Conservation (phyloP, 2,113 vertebrate species). For the Perca schrenkii region DNA sequence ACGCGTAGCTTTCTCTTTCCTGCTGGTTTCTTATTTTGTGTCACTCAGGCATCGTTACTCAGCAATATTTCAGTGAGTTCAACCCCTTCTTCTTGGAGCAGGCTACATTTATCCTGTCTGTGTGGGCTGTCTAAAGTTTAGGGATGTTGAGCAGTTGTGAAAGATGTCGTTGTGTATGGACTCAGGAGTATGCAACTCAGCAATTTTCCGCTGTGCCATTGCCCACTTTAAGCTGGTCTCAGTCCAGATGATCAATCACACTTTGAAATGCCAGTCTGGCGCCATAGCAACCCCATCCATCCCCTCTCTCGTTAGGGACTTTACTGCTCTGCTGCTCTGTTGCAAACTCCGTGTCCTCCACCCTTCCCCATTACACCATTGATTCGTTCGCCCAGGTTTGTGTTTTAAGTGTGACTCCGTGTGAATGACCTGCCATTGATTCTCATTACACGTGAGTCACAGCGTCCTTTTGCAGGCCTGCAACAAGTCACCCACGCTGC, state of each 20-base stretch:
- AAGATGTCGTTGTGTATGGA: slow-evolving; percentile 16
- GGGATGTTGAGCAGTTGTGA: slow-evolving; percentile 7
- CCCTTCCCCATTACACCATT: slow-evolving; percentile 24
- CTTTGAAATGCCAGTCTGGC: slow-evolving; percentile 8
- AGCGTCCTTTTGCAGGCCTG: background rate
- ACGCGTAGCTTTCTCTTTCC: background rate
- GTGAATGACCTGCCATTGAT: slow-evolving; percentile 22
- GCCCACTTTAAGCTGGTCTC: slow-evolving; percentile 22
- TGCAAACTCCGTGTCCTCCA: slow-evolving; percentile 16
- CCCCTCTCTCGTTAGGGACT: background rate
- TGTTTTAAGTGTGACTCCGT: slow-evolving; percentile 50
- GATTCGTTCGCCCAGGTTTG: slow-evolving; percentile 22
- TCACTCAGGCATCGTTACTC: slow-evolving; percentile 2
- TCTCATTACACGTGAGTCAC: slow-evolving; percentile 30
- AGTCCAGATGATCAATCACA: slow-evolving; percentile 18
- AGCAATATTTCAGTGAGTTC: slow-evolving; percentile 15
- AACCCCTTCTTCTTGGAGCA: slow-evolving; percentile 3
- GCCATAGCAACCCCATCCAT: slow-evolving; percentile 6
- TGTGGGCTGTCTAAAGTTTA: slow-evolving; percentile 17
- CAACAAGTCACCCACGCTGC: slow-evolving; percentile 29
- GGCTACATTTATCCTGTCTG: slow-evolving; percentile 4
- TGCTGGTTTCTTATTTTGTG: slow-evolving; percentile 1
- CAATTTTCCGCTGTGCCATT: slow-evolving; percentile 10
- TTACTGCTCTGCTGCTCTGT: slow-evolving; percentile 33
- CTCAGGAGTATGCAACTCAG: slow-evolving; percentile 20